Evolutionary conservation across 2,888 invertebrate species (phyloP), one percentile per base, ranked within the genome.

Genomic region (Philaethria dido): DNA sequence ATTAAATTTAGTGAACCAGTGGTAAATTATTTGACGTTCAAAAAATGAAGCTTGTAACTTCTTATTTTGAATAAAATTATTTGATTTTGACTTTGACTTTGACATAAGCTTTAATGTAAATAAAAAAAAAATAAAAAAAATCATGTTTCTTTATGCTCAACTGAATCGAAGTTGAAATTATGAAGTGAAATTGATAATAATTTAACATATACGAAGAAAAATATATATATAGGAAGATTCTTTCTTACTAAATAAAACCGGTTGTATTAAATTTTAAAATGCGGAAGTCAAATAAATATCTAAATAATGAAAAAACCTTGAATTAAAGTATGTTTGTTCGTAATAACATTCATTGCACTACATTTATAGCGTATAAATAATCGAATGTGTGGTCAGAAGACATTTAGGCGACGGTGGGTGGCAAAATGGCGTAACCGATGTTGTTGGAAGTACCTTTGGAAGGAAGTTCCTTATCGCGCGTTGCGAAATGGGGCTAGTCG

Each of bases 321-420:
- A 42, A 57, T 57, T 39, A 57, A 57, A 57, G n/a, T 57, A 39
- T 42, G 42, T 42, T 57, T 25, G 57, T 57, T 57, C 57, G 57
- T 42, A 57, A 42, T 42, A 57, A 57, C 22, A 57, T 42, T 42
- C 39, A 57, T 42, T 42, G 57, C n/a, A 39, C 22, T 39, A 42
- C 39, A 22, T 57, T 57, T 57, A 57, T 39, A 25, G 57, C 42
- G n/a, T 57, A 25, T 57, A 57, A 57, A 57, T 57, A 42, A 57
- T 57, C 22, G 22, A 42, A 22, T 42, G 22, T n/a, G 22, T 22
- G 16, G n/a, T 57, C 39, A 42, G 4, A 39, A 55, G 36, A 55
- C 39, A 18, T 57, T 42, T n/a, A 29, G n/a, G 29, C 29, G 29
- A 0, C 29, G 29, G 52, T 29, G 3, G 16, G 16, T 29, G 29